Conservation (phyloP, 2,797 vertebrate genomes). For the Mareca penelope region DNA sequence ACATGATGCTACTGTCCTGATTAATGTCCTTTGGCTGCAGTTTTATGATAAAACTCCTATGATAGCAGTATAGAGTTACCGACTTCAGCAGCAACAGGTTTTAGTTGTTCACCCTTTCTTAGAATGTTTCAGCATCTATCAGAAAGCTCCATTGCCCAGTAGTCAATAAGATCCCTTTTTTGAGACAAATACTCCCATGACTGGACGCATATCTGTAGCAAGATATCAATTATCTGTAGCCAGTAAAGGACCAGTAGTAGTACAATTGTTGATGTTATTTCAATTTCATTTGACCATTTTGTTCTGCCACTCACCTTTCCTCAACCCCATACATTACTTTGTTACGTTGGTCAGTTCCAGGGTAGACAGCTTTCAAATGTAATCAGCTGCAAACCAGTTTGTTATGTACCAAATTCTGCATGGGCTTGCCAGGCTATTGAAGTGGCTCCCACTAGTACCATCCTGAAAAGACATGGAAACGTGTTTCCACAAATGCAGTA, state of each 20-base stretch:
- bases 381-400: background rate
- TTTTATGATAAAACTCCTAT: background rate
- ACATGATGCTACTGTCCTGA: background rate
- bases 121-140: background rate
- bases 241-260: background rate
- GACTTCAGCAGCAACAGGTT: background rate
- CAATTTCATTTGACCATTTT: background rate
- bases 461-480: constrained; percentile 44
- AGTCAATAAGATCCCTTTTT: background rate
- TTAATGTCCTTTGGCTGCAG: background rate
- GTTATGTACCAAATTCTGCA: background rate
- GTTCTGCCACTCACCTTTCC: background rate
- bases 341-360: background rate
- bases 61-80: background rate
- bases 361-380: constrained; percentile 48
- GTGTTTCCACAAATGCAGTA: constrained; percentile 31
- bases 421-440: constrained; percentile 43
- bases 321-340: background rate
- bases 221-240: background rate
- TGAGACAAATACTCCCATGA: background rate
- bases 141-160: background rate
- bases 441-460: constrained; percentile 3
- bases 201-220: background rate
- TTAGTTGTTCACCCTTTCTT: background rate
- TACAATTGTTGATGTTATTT: background rate